Conservation (phyloP, 2,113 vertebrate species). For the Piaya cayana region DNA sequence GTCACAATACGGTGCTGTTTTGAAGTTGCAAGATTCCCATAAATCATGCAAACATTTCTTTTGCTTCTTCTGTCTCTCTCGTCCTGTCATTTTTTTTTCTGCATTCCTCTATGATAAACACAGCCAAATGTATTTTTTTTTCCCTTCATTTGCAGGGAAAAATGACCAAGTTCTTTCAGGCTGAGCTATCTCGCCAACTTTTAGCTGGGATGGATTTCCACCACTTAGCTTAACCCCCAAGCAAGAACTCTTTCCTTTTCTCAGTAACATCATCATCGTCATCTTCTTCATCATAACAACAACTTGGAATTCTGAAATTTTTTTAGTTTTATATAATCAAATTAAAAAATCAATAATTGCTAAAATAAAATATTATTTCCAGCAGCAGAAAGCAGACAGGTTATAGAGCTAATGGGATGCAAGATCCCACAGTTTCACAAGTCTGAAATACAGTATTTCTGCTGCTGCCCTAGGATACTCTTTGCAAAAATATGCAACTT, state of each 20-base stretch:
- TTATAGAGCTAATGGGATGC: neutral
- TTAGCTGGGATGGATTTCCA: constrained; percentile 28
- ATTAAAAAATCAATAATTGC: accelerated
- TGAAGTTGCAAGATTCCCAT: neutral
- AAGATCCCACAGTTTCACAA: neutral
- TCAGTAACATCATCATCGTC: too few species aligned
- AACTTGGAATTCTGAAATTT: neutral
- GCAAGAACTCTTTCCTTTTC: neutral
- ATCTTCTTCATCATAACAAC: too few species aligned
- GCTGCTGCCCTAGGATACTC: neutral
- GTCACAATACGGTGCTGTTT: neutral
- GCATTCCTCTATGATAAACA: constrained; percentile 5
- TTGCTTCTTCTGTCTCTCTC: neutral
- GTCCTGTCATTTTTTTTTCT: neutral
- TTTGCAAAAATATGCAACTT: neutral
- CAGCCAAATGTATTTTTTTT: neutral
- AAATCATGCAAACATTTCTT: neutral
- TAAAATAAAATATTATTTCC: neutral
- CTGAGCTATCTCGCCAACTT: neutral
- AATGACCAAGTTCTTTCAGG: constrained; percentile 14
- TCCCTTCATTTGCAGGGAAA: neutral
- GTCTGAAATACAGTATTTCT: neutral
- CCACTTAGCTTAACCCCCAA: neutral
- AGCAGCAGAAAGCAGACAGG: neutral
- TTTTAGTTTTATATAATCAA: neutral